Evolutionary conservation across 2,113 vertebrate species (phyloP), one percentile per base, ranked within the genome.

Genomic region (Apodemus speciosus): DNA sequence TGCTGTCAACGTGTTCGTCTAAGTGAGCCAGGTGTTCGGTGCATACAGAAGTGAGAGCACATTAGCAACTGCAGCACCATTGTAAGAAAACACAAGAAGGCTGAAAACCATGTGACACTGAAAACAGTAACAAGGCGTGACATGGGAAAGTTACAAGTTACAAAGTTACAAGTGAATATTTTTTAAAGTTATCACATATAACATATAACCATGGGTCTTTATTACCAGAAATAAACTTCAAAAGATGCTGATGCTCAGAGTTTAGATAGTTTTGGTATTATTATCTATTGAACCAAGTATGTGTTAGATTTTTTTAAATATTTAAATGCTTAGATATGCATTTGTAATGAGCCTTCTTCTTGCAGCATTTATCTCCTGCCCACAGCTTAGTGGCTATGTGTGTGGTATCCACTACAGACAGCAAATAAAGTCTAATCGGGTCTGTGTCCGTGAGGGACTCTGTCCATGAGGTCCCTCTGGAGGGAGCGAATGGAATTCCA

Each of bases 21-120:
- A 68, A 96, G 96, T 58, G 97, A 98, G 92, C 94, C 98, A 98
- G 98, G 98, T 98, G 98, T 97, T 97, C 96, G 92, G 83, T 96
- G 91, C 95, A 88, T 94, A 94, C 72, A 92, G 79, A 96, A 96
- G 69, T 92, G 87, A 94, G 49, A 95, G 73, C 83, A 96, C 15
- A 60, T 95, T 97, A 96, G 95, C 87, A 79, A 95, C 89, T 86
- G 88, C 60, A 98, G 97, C 97, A 97, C 94, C 94, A 94, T 1
- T 90, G 58, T 94, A 95, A 76, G 58, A 96, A 95, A 88, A 92
- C 90, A 85, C 88, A 75, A 95, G 71, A 90, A 94, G 88, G 89
- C 2, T 91, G 58, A 88, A 97, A 96, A 95, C 88, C 38, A 81
- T 15, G 38, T 92, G 94, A 92, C n/a, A 25, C 38, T 92, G 27